Base-by-base conservation (phyloP, 2,888 invertebrate genomes). In the Choristoneura rosaceana region DNA sequence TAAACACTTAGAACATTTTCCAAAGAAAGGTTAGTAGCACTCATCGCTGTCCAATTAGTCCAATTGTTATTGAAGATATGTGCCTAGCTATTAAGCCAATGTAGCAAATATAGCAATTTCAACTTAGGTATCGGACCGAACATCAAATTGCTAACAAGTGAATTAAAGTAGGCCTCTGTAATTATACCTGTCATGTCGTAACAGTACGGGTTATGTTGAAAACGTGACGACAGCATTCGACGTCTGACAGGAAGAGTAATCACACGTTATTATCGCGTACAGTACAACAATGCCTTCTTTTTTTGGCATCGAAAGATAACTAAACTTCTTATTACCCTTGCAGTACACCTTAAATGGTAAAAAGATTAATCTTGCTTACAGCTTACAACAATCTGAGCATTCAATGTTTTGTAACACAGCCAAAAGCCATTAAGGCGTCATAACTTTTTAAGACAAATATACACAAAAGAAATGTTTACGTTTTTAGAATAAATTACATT, bases 151-250 rank as follows among this genome's bases (percentile, higher is more conserved):
- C 73, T 58, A 59, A 58, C 55, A 45, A 63, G 73, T 45, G 52
- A 69, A 73, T 73, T 73, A 59, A 69, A 73, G 59, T 69, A 69
- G 62, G 71, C 64, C 55, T 60, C 66, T 70, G 58, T 82, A 82
- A 84, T 86, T 79, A 78, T 71, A 58, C 61, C 74, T 50, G 69
- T 59, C 38, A 45, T 69, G 64, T 62, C 66, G 64, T 25, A 73
- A 75, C 69, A 60, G 76, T 77, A 76, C 71, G 76, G 71, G 80
- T 86, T 82, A 87, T 84, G 81, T 77, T 76, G 64, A 82, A 84
- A 86, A 84, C 87, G 88, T 88, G 88, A 86, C 81, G 75, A 69
- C 74, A 66, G 68, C 76, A 77, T 77, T 79, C 80, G 81, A 80
- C 75, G 71, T 76, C 76, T 74, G 81, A 80, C 80, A 79, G 78